Base-by-base conservation (phyloP, 2,113 vertebrate species). In the Notiomystis cincta region DNA sequence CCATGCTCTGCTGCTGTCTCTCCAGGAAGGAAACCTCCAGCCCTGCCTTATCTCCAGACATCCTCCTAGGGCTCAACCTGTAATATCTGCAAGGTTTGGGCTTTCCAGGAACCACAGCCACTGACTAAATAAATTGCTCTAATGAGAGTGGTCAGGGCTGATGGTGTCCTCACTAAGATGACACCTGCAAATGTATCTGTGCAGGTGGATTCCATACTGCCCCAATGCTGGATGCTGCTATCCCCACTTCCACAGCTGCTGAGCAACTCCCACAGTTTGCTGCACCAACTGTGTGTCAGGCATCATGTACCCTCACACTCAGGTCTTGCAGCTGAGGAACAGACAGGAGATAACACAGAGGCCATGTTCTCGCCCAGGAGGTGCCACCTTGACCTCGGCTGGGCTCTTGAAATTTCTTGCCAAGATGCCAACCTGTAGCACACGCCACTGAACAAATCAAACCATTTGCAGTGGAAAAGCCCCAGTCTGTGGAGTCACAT, bases 381-480 rank as follows among this genome's bases (percentile, higher is more conserved):
- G 9, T 48, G 60, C 33, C 51, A 65, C 33, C 47, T 89, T 31
- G n/a, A 17, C 44, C 33, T 40, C 50, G 35, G n/a, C 22, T 44
- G 57, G 47, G 27, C 33, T n/a, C 28, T 21, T 44, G 5, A 10
- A 47, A 66, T 47, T 9, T 30, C 65, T 33, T 15, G 11, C 28
- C 57, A 57, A 47, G 60, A 71, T 50, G 40, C 44, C 6, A 20
- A 60, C 17, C 28, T 16, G 4, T 17, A 54, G 53, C 1, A 2
- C 21, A 23, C 0, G 0, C 19, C 7, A 7, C 3, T 10, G 1
- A 50, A 76, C 19, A 53, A 18, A 65, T 15, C 8, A 3, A 64
- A 66, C 16, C 27, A 44, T 14, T 12, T 48, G 18, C 11, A 9
- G 13, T 30, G 22, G n/a, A 78, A 79, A 81, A 57, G 42, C 8